Evolutionary conservation across 2,113 vertebrate genomes (phyloP).

Genomic region (Lophochroa leadbeateri): DNA sequence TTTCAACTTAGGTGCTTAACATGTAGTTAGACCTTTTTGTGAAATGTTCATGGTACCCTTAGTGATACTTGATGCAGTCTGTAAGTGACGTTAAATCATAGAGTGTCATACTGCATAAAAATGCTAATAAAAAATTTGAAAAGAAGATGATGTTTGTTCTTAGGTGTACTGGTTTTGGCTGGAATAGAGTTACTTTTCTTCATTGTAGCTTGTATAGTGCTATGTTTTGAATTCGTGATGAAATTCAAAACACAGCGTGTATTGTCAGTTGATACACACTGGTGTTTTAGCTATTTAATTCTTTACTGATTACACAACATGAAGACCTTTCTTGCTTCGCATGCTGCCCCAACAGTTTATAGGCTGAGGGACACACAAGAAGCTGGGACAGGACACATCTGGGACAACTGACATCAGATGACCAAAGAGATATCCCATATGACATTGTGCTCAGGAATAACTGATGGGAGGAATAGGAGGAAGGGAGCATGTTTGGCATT

Average conservation of each 20-base stretch:
- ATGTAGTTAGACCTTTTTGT: not conserved
- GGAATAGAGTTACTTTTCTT: not conserved
- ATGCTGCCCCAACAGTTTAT: accelerated
- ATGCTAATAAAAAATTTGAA: not conserved
- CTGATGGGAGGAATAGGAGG: not conserved
- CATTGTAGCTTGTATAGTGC: not conserved
- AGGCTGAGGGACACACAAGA: not conserved
- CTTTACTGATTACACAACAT: not conserved
- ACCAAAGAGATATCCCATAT: not conserved
- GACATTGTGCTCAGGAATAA: accelerated
- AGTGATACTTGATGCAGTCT: not conserved
- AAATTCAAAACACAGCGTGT: not conserved
- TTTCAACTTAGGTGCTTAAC: not conserved
- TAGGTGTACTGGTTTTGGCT: not conserved
- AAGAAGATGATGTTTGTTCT: not conserved
- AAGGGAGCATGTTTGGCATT: accelerated
- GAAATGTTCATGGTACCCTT: not conserved
- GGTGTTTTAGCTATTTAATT: not conserved
- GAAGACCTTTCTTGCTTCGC: not conserved
- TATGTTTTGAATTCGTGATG: not conserved
- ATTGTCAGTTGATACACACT: not conserved
- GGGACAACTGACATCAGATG: not conserved
- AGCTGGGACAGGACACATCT: not conserved
- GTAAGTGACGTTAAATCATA: not conserved
- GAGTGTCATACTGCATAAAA: not conserved